phyloP scores from a whole-genome alignment of 2,113 vertebrate genomes.

The Crotalus helleri region DNA sequence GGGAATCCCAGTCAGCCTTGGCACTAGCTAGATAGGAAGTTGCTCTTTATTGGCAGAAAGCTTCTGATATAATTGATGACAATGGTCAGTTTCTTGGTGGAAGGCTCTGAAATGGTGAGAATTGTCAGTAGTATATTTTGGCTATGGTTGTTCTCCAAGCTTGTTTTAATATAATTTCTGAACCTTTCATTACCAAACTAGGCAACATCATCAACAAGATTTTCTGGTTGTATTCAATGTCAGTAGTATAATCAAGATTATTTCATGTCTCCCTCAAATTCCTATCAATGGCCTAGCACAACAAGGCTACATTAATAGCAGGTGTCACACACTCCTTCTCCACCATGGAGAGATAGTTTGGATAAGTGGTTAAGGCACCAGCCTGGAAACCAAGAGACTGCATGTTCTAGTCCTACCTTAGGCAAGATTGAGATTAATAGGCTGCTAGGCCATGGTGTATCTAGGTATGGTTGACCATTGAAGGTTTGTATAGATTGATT shows the following conservation, averaged over 20 bases:
- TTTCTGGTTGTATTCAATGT: background rate
- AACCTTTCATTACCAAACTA: no score
- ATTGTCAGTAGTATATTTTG: background rate
- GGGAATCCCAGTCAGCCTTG: constrained; percentile 11
- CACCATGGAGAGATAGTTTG: background rate
- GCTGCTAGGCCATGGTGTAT: background rate
- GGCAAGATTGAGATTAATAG: background rate
- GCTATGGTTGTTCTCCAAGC: no score
- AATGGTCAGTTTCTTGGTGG: background rate
- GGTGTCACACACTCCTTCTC: background rate
- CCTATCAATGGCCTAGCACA: background rate
- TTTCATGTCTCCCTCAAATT: background rate
- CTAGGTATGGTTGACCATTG: background rate
- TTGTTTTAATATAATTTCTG: no score
- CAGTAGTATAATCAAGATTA: background rate
- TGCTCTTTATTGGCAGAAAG: constrained; percentile 17
- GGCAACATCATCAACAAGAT: no score
- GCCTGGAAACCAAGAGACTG: background rate
- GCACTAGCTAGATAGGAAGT: background rate
- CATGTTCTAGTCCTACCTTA: background rate
- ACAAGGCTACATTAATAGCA: background rate
- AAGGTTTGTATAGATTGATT: background rate
- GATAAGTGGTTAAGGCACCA: background rate
- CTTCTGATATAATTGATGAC: background rate
- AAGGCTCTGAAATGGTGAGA: background rate